Evolutionary conservation across 1,140 invertebrate genomes (phyloP), one percentile per base, ranked within the genome.

Genomic region (Leptoteleia sp.): DNA sequence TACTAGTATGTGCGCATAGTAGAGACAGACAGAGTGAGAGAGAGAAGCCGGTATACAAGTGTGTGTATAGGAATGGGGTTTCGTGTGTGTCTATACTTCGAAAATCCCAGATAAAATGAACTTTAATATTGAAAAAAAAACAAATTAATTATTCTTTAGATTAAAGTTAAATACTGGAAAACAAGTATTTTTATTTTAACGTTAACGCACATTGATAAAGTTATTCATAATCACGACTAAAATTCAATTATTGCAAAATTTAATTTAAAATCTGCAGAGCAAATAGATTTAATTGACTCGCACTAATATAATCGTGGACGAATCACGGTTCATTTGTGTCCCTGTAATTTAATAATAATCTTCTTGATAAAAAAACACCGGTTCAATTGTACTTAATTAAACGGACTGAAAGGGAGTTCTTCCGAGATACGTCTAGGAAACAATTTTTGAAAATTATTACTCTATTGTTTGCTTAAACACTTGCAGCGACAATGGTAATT

Each of bases 311-410:
- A 62, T 45, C 25, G 19, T 62, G 5, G n/a, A 52, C 35, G 35
- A 43, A 48, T 59, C 52, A 42, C 45, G 25, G 35, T 70, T 59
- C 35, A 50, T 42, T 62, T 27, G 15, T 19, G 35, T 11, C 7
- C 29, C 15, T 17, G 31, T 80, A 72, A 80, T 80, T 76, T 47
- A 68, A 76, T 80, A 72, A 72, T 47, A 55, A 43, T 12, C 52
- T n/a, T 40, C 47, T 54, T 50, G 55, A 73, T 80, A 31, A 80
- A 80, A 80, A 71, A 81, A 65, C 45, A 57, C 68, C 50, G 43
- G 11, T 40, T 40, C 52, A 65, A 65, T 71, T 52, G 67, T 61
- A 17, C 15, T 8, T 45, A 42, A 70, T 70, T 68, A 29, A 31
- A 29, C 12, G 33, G n/a, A n/a, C 17, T 47, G 29, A 47, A 13